Evolutionary conservation across 2,888 invertebrate species (phyloP).

Genomic region (Andrena trimmerana): DNA sequence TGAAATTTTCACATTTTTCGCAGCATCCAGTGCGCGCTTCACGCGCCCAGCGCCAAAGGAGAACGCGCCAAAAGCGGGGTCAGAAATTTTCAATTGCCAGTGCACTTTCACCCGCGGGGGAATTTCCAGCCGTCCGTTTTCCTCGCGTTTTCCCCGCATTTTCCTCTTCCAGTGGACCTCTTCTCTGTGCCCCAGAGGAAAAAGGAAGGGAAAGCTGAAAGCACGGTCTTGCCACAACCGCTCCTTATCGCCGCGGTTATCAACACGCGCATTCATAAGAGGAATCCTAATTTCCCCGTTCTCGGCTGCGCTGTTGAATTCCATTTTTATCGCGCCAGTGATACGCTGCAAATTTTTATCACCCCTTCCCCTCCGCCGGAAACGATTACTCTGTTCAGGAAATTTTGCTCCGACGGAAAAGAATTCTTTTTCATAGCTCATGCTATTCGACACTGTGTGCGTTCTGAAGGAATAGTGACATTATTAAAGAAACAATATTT

Average conservation of each 20-base stretch:
- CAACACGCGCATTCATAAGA: conserved; percentile 19
- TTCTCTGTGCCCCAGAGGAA: not conserved
- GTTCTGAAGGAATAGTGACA: no score
- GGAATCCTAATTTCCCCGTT: conserved; percentile 5
- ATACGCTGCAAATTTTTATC: conserved; percentile 1
- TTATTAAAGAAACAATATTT: no score
- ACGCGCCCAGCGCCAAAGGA: not conserved
- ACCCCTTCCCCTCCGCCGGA: not conserved
- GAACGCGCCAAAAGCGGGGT: conserved; percentile 13
- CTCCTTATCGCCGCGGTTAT: conserved; percentile 28
- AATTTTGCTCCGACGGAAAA: not conserved
- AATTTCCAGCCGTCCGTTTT: conserved; percentile 18
- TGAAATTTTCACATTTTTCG: not conserved
- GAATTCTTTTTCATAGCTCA: no score
- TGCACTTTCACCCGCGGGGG: conserved; percentile 25
- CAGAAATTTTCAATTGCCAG: conserved; percentile 45
- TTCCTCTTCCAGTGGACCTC: not conserved
- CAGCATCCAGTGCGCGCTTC: not conserved
- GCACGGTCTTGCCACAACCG: conserved; percentile 6
- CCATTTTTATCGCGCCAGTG: conserved; percentile 13
- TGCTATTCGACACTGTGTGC: no score
- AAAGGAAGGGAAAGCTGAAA: not conserved
- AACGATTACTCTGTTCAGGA: not conserved
- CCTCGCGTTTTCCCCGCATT: not conserved
- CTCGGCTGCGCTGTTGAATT: not conserved